phyloP scores from a whole-genome alignment of 1,140 invertebrate species.

The Limonius californicus region DNA sequence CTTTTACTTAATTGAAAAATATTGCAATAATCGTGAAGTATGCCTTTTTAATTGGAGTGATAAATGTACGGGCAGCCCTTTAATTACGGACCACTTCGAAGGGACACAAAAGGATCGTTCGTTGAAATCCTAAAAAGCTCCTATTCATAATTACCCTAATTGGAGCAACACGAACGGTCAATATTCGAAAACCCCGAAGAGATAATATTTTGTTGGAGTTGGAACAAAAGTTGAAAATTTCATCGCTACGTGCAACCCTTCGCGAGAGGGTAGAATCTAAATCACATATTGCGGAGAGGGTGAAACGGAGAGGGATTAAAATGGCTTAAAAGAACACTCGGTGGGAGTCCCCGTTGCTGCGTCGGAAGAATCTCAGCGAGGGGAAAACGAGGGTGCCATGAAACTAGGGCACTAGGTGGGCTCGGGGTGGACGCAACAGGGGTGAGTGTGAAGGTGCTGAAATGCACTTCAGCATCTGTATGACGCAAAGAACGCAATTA shows the following conservation, averaged over 20 bases:
- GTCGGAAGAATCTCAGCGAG: neutral
- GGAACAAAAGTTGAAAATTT: neutral
- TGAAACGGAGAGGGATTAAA: conserved; percentile 12
- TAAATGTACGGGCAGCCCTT: too few species aligned
- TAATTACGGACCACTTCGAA: too few species aligned
- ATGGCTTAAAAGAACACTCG: conserved; percentile 12
- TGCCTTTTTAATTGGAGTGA: too few species aligned
- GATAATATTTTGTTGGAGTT: neutral
- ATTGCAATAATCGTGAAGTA: too few species aligned
- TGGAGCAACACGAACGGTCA: too few species aligned
- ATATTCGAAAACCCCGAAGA: too few species aligned
- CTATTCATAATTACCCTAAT: too few species aligned
- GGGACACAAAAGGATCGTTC: too few species aligned
- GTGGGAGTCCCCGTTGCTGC: conserved; percentile 1
- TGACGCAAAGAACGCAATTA: too few species aligned
- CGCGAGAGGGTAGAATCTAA: neutral
- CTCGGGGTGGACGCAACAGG: neutral
- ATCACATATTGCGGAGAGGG: conserved; percentile 10
- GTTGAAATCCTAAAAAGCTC: too few species aligned
- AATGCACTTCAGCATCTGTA: too few species aligned
- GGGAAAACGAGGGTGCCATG: conserved; percentile 1
- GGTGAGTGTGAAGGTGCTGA: neutral
- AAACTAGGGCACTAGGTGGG: conserved; percentile 13
- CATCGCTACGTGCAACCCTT: neutral
- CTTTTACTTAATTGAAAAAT: too few species aligned